phyloP scores from a whole-genome alignment of 2,888 invertebrate genomes.

The Mimumesa dahlbomi region DNA sequence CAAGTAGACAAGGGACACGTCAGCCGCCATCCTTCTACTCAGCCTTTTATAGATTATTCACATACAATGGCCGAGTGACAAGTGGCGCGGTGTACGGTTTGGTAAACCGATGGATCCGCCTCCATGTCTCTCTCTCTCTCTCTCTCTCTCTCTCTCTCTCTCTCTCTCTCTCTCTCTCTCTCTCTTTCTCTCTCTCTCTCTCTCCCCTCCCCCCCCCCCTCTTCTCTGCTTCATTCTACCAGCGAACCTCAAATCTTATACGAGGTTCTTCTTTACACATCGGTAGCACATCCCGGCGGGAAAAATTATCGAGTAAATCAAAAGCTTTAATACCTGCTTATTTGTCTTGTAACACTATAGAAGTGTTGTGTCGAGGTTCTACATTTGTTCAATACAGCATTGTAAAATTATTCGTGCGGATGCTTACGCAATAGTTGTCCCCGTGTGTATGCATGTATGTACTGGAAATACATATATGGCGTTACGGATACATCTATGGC shows the following conservation, averaged over 20 bases:
- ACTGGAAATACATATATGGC: conserved; percentile 11
- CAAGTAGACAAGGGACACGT: conserved; percentile 79
- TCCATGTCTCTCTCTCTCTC: too few relatives aligned
- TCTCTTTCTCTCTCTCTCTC: too few relatives aligned
- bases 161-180: too few relatives aligned
- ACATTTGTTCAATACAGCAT: conserved; percentile 48
- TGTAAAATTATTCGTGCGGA: conserved; percentile 40
- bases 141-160: too few relatives aligned
- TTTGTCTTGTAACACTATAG: too few relatives aligned
- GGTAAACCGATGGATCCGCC: conserved; percentile 48
- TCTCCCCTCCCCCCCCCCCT: too few relatives aligned
- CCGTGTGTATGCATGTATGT: conserved; percentile 36
- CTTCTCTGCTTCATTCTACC: conserved; percentile 43
- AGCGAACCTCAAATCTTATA: conserved; percentile 37
- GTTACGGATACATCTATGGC: conserved; percentile 14
- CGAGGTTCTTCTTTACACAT: too few relatives aligned
- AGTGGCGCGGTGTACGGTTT: conserved; percentile 64
- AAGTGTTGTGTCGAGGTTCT: too few relatives aligned
- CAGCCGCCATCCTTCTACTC: conserved; percentile 76
- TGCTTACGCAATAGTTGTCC: not conserved
- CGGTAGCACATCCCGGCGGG: too few relatives aligned
- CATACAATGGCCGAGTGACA: conserved; percentile 76
- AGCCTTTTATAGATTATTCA: conserved; percentile 80
- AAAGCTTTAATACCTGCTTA: too few relatives aligned
- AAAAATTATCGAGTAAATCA: too few relatives aligned